Evolutionary conservation across 2,888 invertebrate species (phyloP), one percentile per base, ranked within the genome.

Genomic region (Branchinecta sandiegonensis): DNA sequence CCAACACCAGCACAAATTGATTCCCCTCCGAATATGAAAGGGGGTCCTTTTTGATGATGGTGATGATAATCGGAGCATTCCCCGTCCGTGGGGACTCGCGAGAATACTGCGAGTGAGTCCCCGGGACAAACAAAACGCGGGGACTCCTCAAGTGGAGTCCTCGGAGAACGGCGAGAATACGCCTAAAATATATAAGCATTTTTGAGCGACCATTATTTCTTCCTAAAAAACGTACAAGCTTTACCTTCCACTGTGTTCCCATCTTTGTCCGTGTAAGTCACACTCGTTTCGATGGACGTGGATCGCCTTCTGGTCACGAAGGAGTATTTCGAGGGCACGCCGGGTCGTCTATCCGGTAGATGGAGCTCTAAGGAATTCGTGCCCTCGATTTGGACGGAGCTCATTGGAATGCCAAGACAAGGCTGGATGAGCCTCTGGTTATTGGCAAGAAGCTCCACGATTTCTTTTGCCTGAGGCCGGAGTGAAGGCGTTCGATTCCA

Each of bases 391-490:
- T 87, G 85, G 67, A 90, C 85, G 70, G 88, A 86, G 65, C 86
- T 83, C 69, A 84, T 80, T 66, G 87, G 90, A 71, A 85, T 84
- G 75, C 91, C 91, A 50, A 90, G 80, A 74, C 89, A 88, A 0
- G 93, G 90, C 37, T 85, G 79, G 67, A 94, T 80, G 68, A 93
- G 82, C 8, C 86, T 83, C 14, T 89, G 87, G 77, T 86, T 85
- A 74, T 85, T 87, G 4, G 87, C 87, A 70, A 94, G 81, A 75
- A 87, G 86, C 71, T 90, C 90, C 1, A 89, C 88, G 70, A 94
- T 86, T 78, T 88, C 88, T 0, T 85, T 83, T 0, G 91, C 88
- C 3, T 84, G 81, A 6, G 90, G 90, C 23, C 94, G 84, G 73
- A 83, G 82, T 71, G 83, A 82, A 47, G 84, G 79, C 68, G 88